A percentile compares a stretch with the other conserved stretches of the same genome.
Evolutionary conservation across 2,113 vertebrate genomes (phyloP).

Genomic region (Anser cygnoides): DNA sequence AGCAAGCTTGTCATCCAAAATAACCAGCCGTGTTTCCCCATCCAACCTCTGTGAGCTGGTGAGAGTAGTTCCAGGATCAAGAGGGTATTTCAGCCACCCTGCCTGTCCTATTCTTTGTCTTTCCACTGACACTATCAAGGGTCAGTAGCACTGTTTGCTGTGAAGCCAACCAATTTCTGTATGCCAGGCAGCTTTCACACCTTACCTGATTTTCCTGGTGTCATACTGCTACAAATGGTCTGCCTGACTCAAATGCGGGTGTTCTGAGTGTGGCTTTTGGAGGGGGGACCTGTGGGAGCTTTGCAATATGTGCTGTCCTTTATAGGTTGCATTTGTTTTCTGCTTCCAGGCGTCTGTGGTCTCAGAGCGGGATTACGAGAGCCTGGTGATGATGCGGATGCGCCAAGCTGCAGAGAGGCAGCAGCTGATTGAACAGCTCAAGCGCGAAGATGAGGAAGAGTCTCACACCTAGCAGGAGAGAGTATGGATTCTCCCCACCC

Average conservation of each 20-base stretch:
- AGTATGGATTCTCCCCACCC: background rate
- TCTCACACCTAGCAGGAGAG: constrained; percentile 61
- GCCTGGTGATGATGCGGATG: constrained; percentile 96
- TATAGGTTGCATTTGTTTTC: background rate
- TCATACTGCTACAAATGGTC: rapidly evolving
- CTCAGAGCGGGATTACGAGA: constrained; percentile 92
- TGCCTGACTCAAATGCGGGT: rapidly evolving
- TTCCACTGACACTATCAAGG: background rate
- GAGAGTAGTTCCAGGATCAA: background rate
- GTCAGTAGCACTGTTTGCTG: rapidly evolving
- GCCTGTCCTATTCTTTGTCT: rapidly evolving
- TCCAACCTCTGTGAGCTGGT: background rate
- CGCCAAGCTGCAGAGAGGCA: constrained; percentile 94
- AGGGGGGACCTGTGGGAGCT: background rate
- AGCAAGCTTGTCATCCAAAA: background rate
- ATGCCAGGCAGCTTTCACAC: background rate
- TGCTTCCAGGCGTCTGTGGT: constrained; percentile 78
- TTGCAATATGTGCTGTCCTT: rapidly evolving
- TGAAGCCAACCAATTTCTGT: background rate
- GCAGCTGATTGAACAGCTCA: constrained; percentile 89
- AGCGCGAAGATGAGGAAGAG: constrained; percentile 85
- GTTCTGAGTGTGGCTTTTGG: background rate
- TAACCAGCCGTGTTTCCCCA: rapidly evolving
- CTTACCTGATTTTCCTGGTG: background rate
- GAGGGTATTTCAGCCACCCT: background rate